Conservation (phyloP, 64 coral and sea anemone genomes). For the Porites australiensis region DNA sequence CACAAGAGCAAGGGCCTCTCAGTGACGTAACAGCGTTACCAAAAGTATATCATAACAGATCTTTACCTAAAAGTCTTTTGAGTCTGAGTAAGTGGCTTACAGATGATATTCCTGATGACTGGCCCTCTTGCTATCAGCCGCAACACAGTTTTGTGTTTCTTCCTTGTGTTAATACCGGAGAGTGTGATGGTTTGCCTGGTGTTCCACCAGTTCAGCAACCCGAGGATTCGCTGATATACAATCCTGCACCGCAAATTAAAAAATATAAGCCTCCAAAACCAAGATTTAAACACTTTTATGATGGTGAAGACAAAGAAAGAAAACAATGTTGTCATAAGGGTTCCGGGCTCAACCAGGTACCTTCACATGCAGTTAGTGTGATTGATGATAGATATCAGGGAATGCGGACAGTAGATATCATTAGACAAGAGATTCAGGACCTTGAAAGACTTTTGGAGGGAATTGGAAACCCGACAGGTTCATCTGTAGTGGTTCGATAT, state of each 20-base stretch:
- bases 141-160: conserved; percentile 61
- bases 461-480: conserved; percentile 75
- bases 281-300: neutral
- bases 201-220: conserved; percentile 46
- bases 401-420: conserved; percentile 62
- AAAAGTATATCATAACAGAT: conserved; percentile 43
- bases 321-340: neutral
- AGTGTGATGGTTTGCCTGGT: neutral
- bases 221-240: conserved; percentile 17
- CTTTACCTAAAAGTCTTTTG: conserved; percentile 20
- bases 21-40: neutral
- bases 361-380: neutral
- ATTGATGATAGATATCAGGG: conserved; percentile 3
- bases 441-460: conserved; percentile 72
- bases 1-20: neutral
- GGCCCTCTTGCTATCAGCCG: conserved; percentile 15
- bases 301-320: neutral
- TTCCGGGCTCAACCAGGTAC: neutral
- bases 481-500: conserved; percentile 72
- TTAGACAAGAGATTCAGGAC: conserved; percentile 73
- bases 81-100: conserved; percentile 45
- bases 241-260: conserved; percentile 25
- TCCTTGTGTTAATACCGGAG: conserved; percentile 29
- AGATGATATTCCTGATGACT: conserved; percentile 35
- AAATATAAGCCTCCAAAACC: conserved; percentile 54